Conservation (phyloP, 2,113 vertebrate genomes). For the Charadrius vociferus region DNA sequence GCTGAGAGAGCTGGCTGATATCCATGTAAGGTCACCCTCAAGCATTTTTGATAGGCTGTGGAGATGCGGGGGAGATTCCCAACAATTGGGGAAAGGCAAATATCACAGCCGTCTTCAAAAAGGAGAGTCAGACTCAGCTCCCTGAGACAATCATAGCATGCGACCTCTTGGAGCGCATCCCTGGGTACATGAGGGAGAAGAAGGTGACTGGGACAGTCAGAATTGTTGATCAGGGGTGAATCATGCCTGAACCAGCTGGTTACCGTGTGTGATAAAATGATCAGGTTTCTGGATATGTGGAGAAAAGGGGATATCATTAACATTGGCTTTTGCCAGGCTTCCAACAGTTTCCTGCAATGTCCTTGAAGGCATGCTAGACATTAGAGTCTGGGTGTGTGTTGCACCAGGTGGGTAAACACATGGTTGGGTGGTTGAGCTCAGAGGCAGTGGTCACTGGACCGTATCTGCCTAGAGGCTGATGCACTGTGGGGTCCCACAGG, state of each 20-base stretch:
- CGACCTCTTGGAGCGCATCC: neutral
- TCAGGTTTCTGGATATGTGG: neutral
- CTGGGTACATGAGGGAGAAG: neutral
- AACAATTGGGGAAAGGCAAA: neutral
- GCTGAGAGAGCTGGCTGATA: neutral
- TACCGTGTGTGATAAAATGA: neutral
- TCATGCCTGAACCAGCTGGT: neutral
- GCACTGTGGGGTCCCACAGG: accelerated
- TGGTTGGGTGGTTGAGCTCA: neutral
- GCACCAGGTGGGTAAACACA: neutral
- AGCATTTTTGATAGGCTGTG: neutral
- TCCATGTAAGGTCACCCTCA: neutral
- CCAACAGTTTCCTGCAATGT: neutral
- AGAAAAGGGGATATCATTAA: neutral
- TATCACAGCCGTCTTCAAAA: neutral
- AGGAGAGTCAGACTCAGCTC: neutral
- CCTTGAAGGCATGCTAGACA: accelerated
- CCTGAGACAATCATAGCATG: neutral
- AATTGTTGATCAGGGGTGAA: neutral
- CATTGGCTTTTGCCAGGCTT: neutral
- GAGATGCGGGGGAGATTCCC: neutral
- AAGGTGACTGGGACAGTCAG: neutral
- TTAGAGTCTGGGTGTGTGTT: neutral
- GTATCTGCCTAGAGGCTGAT: neutral
- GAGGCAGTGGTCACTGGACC: accelerated